Evolutionary conservation across 2,113 vertebrate genomes (phyloP).

Genomic region (Gorsachius goisagi): DNA sequence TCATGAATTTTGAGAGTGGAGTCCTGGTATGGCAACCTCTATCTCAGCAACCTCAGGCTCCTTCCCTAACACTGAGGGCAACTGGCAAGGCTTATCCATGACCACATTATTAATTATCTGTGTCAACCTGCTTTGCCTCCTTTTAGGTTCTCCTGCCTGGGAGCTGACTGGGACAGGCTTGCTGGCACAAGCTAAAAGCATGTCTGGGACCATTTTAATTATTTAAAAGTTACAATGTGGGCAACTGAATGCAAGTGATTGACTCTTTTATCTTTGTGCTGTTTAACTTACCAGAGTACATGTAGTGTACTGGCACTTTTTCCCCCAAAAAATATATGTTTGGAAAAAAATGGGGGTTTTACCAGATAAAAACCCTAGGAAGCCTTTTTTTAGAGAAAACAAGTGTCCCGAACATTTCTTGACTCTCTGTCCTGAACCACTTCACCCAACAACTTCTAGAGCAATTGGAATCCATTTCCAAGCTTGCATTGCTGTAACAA

Average conservation of each 20-base stretch:
- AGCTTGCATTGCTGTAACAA: background rate
- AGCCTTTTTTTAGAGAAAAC: background rate
- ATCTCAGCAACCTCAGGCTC: background rate
- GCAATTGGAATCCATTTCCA: background rate
- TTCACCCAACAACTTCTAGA: background rate
- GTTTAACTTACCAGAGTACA: background rate
- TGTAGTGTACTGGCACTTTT: background rate
- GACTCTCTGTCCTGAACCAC: background rate
- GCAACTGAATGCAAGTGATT: background rate
- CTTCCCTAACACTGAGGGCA: background rate
- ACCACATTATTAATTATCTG: background rate
- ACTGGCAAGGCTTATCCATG: background rate
- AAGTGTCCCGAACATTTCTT: background rate
- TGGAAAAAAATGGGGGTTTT: background rate
- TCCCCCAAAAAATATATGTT: accelerated
- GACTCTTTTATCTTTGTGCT: background rate
- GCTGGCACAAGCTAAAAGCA: background rate
- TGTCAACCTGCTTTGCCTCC: background rate
- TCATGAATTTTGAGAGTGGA: background rate
- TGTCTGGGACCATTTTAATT: background rate
- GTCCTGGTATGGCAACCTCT: background rate
- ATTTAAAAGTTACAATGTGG: background rate
- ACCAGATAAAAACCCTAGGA: background rate
- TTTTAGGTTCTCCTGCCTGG: background rate
- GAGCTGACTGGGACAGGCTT: background rate